Evolutionary conservation across 2,888 invertebrate genomes (phyloP).

Genomic region (Monoplex corrugatus): DNA sequence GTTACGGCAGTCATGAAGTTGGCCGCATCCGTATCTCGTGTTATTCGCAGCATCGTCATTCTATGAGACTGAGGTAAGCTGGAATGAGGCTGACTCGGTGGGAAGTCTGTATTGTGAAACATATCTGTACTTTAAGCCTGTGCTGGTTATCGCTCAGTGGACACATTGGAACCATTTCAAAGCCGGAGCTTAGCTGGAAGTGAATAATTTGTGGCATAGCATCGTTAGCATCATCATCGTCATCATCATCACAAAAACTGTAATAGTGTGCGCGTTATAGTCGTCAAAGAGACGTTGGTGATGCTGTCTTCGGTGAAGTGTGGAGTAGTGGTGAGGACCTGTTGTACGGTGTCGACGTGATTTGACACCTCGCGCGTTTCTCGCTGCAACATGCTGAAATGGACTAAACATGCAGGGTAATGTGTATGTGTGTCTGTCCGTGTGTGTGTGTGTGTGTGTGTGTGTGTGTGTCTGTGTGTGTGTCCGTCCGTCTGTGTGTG

Average conservation of each 20-base stretch:
- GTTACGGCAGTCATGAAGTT: not conserved
- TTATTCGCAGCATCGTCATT: no score
- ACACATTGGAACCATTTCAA: not conserved
- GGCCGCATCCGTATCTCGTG: no score
- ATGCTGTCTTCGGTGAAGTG: not conserved
- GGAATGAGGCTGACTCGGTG: no score
- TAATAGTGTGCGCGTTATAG: no score
- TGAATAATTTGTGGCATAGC: not conserved
- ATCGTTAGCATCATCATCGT: not conserved
- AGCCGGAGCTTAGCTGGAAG: not conserved
- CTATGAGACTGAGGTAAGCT: no score
- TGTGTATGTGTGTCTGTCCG: not conserved
- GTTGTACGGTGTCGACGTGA: not conserved
- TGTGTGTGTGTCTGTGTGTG: not conserved
- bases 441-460: not conserved
- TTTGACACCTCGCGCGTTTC: not conserved
- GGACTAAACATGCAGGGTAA: slow-evolving; percentile 24
- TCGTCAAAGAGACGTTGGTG: slow-evolving; percentile 1
- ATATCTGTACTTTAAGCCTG: no score
- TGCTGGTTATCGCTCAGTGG: no score
- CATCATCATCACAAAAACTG: no score
- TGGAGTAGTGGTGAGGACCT: not conserved
- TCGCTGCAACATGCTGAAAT: slow-evolving; percentile 26
- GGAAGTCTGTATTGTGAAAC: no score
- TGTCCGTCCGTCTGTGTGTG: not conserved